Evolutionary conservation across 2,113 vertebrate genomes (phyloP).

Genomic region (Eudyptes chrysolophus): DNA sequence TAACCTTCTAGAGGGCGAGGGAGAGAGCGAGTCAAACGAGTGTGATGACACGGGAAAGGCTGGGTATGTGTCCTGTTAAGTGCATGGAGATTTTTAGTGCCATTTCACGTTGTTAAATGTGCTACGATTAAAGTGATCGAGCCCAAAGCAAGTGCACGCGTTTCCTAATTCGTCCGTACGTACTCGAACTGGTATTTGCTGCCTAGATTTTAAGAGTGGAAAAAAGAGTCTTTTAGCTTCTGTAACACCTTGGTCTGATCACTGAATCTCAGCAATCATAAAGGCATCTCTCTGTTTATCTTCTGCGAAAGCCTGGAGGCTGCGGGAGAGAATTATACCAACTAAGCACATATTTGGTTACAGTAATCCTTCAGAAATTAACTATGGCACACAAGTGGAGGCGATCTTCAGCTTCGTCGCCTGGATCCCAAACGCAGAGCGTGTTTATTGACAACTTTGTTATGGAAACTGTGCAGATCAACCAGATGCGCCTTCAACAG

Average conservation of each 20-base stretch:
- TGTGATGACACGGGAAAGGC: slow-evolving; percentile 3
- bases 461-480: background rate
- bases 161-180: background rate
- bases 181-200: background rate
- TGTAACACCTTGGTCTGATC: slow-evolving; percentile 29
- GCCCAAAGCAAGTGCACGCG: background rate
- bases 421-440: background rate
- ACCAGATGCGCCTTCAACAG: background rate
- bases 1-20: slow-evolving; percentile 14
- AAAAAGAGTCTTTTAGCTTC: background rate
- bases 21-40: slow-evolving; percentile 7
- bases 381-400: slow-evolving; percentile 16
- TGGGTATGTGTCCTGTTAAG: background rate
- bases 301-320: slow-evolving; percentile 47
- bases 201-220: background rate
- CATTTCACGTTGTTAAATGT: background rate
- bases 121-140: background rate
- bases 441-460: slow-evolving; percentile 37
- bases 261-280: slow-evolving; percentile 1
- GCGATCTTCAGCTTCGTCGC: slow-evolving; percentile 12
- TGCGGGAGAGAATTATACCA: slow-evolving; percentile 3
- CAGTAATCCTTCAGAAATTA: slow-evolving; percentile 50
- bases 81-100: background rate
- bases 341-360: slow-evolving; percentile 41
- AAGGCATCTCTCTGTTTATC: slow-evolving; percentile 38